Percentiles rank a stretch among this genome's conserved stretches.
Evolutionary conservation across 2,113 vertebrate genomes (phyloP).

Genomic region (Apodemus sylvaticus): DNA sequence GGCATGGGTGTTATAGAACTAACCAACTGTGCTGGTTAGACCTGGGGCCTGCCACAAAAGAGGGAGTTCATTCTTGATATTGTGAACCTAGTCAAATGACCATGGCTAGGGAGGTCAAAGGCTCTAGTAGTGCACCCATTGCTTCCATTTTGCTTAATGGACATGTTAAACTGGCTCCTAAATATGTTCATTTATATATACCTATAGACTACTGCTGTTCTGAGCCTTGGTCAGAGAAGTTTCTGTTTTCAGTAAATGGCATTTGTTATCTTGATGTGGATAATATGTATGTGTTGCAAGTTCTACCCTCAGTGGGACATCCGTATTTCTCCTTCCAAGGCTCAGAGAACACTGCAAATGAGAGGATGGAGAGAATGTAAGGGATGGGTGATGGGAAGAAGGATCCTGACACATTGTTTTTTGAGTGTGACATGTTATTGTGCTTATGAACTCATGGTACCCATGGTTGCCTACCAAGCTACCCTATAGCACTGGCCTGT

Average conservation of each 20-base stretch:
- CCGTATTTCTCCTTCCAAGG: not conserved
- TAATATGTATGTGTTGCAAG: not conserved
- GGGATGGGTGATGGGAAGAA: not conserved
- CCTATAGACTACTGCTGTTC: not conserved
- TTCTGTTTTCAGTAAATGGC: not conserved
- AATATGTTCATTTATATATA: not conserved
- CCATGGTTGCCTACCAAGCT: not conserved
- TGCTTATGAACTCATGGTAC: not conserved
- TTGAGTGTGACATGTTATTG: not conserved
- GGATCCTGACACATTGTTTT: not conserved
- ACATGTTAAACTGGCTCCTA: not conserved
- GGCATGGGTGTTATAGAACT: not conserved
- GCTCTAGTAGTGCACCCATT: not conserved
- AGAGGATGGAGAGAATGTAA: not conserved
- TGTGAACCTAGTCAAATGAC: not conserved
- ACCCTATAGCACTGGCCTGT: not conserved
- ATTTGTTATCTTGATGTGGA: not conserved
- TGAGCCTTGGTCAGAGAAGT: not conserved
- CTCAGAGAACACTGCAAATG: not conserved
- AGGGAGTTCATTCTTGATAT: not conserved
- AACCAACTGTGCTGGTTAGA: not conserved
- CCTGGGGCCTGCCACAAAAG: not conserved
- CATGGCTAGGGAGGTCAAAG: not conserved
- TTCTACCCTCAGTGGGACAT: not conserved
- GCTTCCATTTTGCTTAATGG: not conserved